Base-by-base conservation (phyloP, 2,888 invertebrate genomes). In the Cecidostiba fungosa region DNA sequence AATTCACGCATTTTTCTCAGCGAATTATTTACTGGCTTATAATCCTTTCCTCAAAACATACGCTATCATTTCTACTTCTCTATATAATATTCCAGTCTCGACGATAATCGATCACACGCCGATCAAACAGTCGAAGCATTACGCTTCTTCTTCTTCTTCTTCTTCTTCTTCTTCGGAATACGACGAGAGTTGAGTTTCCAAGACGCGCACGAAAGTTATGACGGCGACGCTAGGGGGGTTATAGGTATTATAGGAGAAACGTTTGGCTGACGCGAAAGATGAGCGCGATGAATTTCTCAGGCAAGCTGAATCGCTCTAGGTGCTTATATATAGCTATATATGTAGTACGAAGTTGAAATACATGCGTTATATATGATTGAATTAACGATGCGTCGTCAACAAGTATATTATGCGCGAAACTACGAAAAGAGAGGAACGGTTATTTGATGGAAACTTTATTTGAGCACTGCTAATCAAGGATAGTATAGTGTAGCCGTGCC, bases 311-410 rank as follows among this genome's bases (percentile, higher is more conserved):
- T n/a, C 23, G 4, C 54, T n/a, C 54, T 36, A 8, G 23, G 54
- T 23, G 23, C 6, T 23, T 59, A 23, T 59, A 16, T 19, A 16
- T 16, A 50, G 50, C 12, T 43, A 43, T 43, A 43, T 12, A 12
- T 1, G 3, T 32, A 3, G 12, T 10, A 43, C 36, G 36, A 43
- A 43, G 43, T 43, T 43, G 12, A 1, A 43, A 12, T 6, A 8
- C 39, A n/a, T 54, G 54, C 54, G 54, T n/a, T n/a, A n/a, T 54
- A 10, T n/a, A n/a, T n/a, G 54, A 59, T 59, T 59, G 54, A 59
- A 59, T 59, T 59, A 59, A 59, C 54, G 54, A 59, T 6, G n/a
- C 54, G 54, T 2, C n/a, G 10, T 10, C n/a, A n/a, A n/a, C n/a
- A 2, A 43, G 10, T 43, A 43, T 12, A 43, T 43, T 2, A 43